Evolutionary conservation across 2,797 vertebrate genomes (phyloP), one percentile per base, ranked within the genome.

Genomic region (Anabas testudineus): DNA sequence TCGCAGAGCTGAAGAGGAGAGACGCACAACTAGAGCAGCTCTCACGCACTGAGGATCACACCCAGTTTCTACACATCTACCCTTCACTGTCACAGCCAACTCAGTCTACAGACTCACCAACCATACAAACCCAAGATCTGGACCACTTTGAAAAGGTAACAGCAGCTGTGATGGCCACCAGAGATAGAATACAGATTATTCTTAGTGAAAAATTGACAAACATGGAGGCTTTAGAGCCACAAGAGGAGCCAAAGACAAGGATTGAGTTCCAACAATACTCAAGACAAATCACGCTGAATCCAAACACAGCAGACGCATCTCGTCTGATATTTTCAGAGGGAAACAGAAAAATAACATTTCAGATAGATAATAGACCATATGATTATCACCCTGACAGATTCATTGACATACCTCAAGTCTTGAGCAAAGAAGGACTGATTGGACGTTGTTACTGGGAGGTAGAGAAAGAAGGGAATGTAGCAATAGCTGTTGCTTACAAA

Each of bases 1-100:
- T 39, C 67, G 8, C 8, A 15, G 32, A 72, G 41, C 78, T 81
- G 78, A 73, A 32, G 56, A 62, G 10, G 69, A 82, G 62, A 47
- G 52, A 66, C 1, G 14, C 8, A 1, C 19, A 62, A 0, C 24
- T 78, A 61, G 1, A 63, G 34, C 0, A 45, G 14, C 34, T 77
- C 4, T 63, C 47, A 0, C 7, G 0, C 30, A 46, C 60, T 10
- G 43, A 71, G 5, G 42, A 55, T 3, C 24, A 63, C 34, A 51
- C 5, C 34, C 34, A 49, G 18, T 78, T 78, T 64, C 63, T 72
- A 0, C 47, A 30, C 16, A 57, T 2, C 4, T 71, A 19, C 24
- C 7, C 39, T 53, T 58, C 58, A 36, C 1, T 47, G 26, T 28
- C 46, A 15, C 7, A 5, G 34, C 26, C 48, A 14, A 21, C 15